A percentile compares a stretch with the other conserved stretches of the same genome.
Conservation (phyloP, 2,797 vertebrate genomes). For the Myotis planiceps region DNA sequence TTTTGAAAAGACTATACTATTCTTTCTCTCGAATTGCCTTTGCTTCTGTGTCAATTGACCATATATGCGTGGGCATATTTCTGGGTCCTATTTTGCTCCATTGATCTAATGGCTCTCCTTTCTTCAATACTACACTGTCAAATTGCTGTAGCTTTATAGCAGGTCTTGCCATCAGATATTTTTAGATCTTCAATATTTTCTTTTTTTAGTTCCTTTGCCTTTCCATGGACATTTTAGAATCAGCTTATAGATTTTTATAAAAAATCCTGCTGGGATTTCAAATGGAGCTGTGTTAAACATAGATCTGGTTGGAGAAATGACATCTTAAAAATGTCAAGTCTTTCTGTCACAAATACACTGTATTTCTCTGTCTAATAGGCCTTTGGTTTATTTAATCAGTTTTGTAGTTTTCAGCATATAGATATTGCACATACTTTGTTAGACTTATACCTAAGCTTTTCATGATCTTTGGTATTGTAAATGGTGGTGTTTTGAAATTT, state of each 20-base stretch:
- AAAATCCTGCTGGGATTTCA: background rate
- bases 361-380: background rate
- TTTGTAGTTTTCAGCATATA: background rate
- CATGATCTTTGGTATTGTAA: background rate
- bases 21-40: background rate
- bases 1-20: background rate
- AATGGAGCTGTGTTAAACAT: background rate
- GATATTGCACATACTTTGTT: background rate
- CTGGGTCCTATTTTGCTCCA: background rate
- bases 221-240: background rate
- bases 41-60: background rate
- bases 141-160: background rate
- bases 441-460: background rate
- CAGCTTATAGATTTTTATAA: background rate
- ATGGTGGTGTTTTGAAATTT: background rate
- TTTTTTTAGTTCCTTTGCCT: background rate
- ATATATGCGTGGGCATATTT: background rate
- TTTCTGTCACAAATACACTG: background rate
- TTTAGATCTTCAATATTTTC: background rate
- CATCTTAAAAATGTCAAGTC: background rate
- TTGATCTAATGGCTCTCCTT: background rate
- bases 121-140: background rate
- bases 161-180: background rate
- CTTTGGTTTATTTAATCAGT: background rate
- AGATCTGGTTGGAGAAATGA: background rate